Evolutionary conservation across 1,140 invertebrate genomes (phyloP).

Genomic region (Sogatella furcifera): DNA sequence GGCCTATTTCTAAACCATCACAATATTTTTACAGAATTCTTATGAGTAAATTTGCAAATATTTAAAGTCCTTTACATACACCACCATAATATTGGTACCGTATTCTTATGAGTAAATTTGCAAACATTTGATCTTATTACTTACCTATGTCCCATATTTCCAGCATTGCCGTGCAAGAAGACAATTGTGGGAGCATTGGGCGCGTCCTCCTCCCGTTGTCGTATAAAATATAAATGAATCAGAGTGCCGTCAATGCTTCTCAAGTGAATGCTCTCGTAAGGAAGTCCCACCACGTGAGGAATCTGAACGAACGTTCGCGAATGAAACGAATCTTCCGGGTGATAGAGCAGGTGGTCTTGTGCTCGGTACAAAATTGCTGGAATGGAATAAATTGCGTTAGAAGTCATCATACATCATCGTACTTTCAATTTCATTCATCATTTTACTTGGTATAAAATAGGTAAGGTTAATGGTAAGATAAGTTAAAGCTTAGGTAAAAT

Average conservation of each 20-base stretch:
- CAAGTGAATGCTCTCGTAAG: slow-evolving; percentile 72
- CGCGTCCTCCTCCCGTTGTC: slow-evolving; percentile 55
- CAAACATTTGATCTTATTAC: too few relatives aligned
- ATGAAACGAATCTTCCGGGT: slow-evolving; percentile 77
- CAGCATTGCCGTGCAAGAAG: slow-evolving; percentile 92
- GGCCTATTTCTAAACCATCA: too few relatives aligned
- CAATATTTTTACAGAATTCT: too few relatives aligned
- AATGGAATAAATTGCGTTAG: slow-evolving; percentile 25
- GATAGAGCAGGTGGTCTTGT: slow-evolving; percentile 78
- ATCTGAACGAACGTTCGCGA: slow-evolving; percentile 76
- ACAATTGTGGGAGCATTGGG: slow-evolving; percentile 61
- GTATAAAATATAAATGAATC: slow-evolving; percentile 79
- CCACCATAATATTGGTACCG: too few relatives aligned
- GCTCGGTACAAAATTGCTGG: slow-evolving; percentile 70
- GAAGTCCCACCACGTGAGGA: slow-evolving; percentile 70
- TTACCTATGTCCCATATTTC: slow-evolving; percentile 87
- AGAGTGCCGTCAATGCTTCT: slow-evolving; percentile 66
- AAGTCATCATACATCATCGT: too few relatives aligned
- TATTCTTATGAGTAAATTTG: too few relatives aligned
- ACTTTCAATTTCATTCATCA: too few relatives aligned
- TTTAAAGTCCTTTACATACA: too few relatives aligned
- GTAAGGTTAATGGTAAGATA: too few relatives aligned
- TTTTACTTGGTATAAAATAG: too few relatives aligned
- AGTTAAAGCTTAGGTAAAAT: too few relatives aligned
- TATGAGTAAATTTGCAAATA: too few relatives aligned